Conservation (phyloP, 2,888 invertebrate species). For the Halocaridina rubra region DNA sequence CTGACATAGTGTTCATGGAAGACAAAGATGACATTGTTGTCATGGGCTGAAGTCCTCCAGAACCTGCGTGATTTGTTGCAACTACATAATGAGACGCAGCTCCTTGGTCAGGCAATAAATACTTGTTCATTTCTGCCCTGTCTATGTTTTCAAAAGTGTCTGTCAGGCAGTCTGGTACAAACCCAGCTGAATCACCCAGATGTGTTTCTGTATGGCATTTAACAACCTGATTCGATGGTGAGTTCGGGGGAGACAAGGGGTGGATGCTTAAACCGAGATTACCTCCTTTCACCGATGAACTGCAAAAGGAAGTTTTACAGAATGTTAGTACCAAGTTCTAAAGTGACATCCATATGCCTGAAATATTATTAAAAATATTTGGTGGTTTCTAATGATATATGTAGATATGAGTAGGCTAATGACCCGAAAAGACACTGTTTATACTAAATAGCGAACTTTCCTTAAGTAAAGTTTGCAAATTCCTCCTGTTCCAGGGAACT, state of each 20-base stretch:
- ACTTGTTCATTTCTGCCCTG: constrained; percentile 62
- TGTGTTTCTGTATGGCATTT: constrained; percentile 5
- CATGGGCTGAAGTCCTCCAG: constrained; percentile 17
- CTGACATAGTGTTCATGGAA: constrained; percentile 2
- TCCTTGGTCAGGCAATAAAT: constrained; percentile 60
- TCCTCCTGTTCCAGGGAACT: too few species aligned
- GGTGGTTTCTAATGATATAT: too few species aligned
- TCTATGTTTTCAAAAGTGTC: constrained; percentile 59
- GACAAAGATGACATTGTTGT: constrained; percentile 18
- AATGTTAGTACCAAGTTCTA: too few species aligned
- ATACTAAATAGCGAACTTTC: too few species aligned
- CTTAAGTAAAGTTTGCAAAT: too few species aligned
- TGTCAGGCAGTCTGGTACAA: constrained; percentile 54
- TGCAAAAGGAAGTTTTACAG: too few species aligned
- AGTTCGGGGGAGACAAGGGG: constrained; percentile 55
- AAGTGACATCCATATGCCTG: too few species aligned
- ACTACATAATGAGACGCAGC: neutral
- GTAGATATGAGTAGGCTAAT: too few species aligned
- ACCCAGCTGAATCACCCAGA: constrained; percentile 28
- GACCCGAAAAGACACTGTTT: too few species aligned
- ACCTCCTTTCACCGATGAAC: too few species aligned
- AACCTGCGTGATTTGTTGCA: neutral
- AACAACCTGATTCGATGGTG: constrained; percentile 33
- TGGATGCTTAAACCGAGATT: constrained; percentile 32
- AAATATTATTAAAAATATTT: too few species aligned